These are phyloP conservation scores for Schrankia costaestrigalis DNA, from an alignment of 2,888 invertebrate species.

Conservation along the genomic window DNA sequence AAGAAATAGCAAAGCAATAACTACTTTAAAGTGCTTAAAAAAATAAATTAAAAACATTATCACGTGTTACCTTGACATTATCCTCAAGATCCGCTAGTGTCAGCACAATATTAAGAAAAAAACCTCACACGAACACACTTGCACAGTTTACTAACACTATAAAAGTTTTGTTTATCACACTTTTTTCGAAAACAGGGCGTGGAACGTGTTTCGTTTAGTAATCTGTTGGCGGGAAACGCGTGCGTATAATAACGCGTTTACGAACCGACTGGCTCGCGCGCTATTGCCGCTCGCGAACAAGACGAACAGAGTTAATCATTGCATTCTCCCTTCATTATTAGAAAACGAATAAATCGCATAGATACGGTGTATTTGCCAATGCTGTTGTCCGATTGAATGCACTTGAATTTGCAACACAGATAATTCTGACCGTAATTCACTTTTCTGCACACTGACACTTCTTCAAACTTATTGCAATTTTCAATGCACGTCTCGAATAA, in stretches of 20 bases:
- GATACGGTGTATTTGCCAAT: conserved; percentile 62
- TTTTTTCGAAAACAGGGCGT: conserved; percentile 39
- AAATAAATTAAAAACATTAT: conserved; percentile 43
- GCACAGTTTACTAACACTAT: conserved; percentile 45
- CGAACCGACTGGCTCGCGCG: conserved; percentile 48
- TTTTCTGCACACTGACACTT: conserved; percentile 14
- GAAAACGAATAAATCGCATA: conserved; percentile 71
- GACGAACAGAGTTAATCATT: conserved; percentile 45
- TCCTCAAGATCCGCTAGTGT: conserved; percentile 41
- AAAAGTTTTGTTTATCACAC: conserved; percentile 37
- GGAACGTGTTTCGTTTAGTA: conserved; percentile 39
- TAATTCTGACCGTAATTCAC: conserved; percentile 19
- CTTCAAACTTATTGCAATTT: too few relatives aligned
- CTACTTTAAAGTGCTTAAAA: conserved; percentile 34
- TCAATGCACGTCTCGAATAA: not conserved
- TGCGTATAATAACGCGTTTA: conserved; percentile 43
- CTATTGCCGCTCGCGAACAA: conserved; percentile 31
- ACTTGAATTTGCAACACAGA: conserved; percentile 30
- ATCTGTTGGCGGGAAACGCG: conserved; percentile 40
- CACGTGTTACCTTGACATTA: conserved; percentile 47
- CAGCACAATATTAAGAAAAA: conserved; percentile 25
- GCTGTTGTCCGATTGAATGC: conserved; percentile 27
- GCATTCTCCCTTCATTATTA: conserved; percentile 60
- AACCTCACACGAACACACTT: conserved; percentile 39
- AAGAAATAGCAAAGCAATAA: conserved; percentile 35